A percentile compares a stretch with the other conserved stretches of the same genome.
Evolutionary conservation across 2,888 invertebrate species (phyloP).

Genomic region (Andrena trimmerana): DNA sequence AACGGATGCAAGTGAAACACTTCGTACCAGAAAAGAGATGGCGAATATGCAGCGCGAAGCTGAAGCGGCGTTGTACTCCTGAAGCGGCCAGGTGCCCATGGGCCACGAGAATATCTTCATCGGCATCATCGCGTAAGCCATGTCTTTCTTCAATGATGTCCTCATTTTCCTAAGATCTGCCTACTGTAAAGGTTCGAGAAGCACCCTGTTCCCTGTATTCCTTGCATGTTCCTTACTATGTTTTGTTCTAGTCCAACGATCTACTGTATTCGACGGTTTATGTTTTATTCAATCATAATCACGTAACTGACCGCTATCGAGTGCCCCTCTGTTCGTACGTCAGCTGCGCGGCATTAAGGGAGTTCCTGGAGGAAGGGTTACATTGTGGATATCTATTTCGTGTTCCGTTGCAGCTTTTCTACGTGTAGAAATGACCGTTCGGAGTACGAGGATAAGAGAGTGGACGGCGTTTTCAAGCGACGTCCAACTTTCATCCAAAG

Average conservation of each 20-base stretch:
- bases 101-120: constrained; percentile 36
- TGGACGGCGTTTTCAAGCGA: neutral
- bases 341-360: neutral
- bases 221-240: neutral
- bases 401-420: neutral
- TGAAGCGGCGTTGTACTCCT: neutral
- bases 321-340: neutral
- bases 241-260: neutral
- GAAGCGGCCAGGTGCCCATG: constrained; percentile 37
- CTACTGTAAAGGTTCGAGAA: neutral
- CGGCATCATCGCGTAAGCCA: constrained; percentile 34
- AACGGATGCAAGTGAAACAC: neutral
- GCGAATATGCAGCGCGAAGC: neutral
- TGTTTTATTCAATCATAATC: constrained; percentile 31
- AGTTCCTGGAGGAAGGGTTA: neutral
- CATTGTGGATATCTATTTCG: neutral
- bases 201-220: neutral
- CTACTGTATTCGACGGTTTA: neutral
- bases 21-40: neutral
- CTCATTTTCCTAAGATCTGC: constrained; percentile 11
- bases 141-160: constrained; percentile 1
- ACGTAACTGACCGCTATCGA: neutral
- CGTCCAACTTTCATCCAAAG: neutral
- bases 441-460: neutral
- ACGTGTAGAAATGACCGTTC: neutral